Evolutionary conservation across 2,113 vertebrate species (phyloP).

Genomic region (Dromaius novaehollandiae): DNA sequence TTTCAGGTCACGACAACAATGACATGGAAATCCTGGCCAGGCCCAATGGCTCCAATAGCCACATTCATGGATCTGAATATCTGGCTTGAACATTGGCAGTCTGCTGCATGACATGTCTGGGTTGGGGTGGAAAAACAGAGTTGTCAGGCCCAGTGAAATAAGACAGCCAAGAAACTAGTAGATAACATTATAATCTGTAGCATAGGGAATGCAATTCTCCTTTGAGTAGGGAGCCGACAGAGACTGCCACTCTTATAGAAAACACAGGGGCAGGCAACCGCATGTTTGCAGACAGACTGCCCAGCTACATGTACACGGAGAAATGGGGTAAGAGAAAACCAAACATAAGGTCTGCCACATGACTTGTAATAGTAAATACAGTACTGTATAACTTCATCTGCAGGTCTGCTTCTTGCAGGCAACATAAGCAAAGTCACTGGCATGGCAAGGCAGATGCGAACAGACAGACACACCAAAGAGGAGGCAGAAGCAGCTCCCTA

Average conservation of each 20-base stretch:
- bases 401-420: not conserved
- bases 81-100: not conserved
- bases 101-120: not conserved
- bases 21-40: not conserved
- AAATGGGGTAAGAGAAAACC: not conserved
- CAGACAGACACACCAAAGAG: not conserved
- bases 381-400: not conserved
- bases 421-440: not conserved
- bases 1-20: not conserved
- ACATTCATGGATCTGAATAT: not conserved
- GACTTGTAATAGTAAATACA: not conserved
- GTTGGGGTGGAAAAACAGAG: not conserved
- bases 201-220: not conserved
- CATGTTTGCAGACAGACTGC: not conserved
- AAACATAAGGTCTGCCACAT: not conserved
- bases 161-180: not conserved
- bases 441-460: not conserved
- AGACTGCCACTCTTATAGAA: not conserved
- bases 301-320: not conserved
- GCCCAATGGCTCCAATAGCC: not conserved
- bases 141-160: not conserved
- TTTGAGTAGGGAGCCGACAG: rapidly evolving
- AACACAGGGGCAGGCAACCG: not conserved
- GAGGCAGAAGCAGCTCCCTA: not conserved
- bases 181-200: not conserved